Evolutionary conservation across 2,888 invertebrate species (phyloP), one percentile per base, ranked within the genome.

Genomic region (Linyphia triangularis): DNA sequence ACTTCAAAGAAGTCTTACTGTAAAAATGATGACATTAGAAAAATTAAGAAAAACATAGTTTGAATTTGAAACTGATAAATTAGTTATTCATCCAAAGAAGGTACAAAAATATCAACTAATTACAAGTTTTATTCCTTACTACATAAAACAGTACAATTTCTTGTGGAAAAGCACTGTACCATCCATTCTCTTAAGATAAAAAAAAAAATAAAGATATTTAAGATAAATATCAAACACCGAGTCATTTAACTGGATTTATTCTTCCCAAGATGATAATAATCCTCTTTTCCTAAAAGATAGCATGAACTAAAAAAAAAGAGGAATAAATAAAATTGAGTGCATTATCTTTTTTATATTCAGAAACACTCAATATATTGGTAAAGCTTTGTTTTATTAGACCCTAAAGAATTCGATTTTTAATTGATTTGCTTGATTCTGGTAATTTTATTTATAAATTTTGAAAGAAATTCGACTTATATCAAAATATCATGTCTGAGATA

Each of bases 211-310:
- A 6, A 26, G 63, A 26, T 13, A 1, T 24, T 24, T 10, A 33
- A 33, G 33, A 63, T 24, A 26, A 24, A 63, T 63, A 24, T 63
- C 63, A 26, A 16, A 22, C 26, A 13, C 10, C 13, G 10, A 26
- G 26, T 63, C 63, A 63, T 28, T 24, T 63, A 63, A 24, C 26
- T 26, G 26, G 63, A 63, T 63, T 63, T 63, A 63, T 63, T 13
- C 1, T 0, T 26, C 63, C 63, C 63, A 26, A 13, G 63, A 13
- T 63, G 63, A 26, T 26, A 63, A 63, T 63, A 63, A 28, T 28
- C 28, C 26, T 63, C 22, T 22, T 63, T 63, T 63, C 26, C 26
- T 63, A 22, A 63, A 26, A 13, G 26, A 63, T 26, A 9, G 63
- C 26, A 24, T 24, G 6, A 0, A n/a, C 19, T 59, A 22, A n/a